Evolutionary conservation across 2,888 invertebrate genomes (phyloP).

Genomic region (Branchipolynoe longqiensis): DNA sequence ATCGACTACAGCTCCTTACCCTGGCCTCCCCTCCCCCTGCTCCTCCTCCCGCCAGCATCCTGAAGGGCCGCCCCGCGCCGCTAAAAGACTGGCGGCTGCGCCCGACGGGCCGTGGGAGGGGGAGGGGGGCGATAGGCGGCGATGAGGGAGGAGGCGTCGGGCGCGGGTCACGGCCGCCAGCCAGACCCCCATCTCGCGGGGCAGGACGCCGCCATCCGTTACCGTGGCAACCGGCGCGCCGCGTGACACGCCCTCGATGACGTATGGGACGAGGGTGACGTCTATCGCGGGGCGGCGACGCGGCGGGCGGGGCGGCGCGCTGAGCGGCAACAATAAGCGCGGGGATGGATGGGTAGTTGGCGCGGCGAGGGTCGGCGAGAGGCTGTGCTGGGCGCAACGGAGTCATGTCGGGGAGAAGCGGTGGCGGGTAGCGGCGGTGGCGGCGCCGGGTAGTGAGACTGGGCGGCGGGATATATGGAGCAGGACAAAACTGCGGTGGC

Average conservation of each 20-base stretch:
- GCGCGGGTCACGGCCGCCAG: background rate
- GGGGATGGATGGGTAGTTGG: constrained; percentile 32
- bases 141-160: constrained; percentile 40
- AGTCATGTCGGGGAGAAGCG: background rate
- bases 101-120: background rate
- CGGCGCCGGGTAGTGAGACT: background rate
- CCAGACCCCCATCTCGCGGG: constrained; percentile 50
- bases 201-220: constrained; percentile 23
- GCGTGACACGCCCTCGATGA: constrained; percentile 41
- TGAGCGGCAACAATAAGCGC: constrained; percentile 38
- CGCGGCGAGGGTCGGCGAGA: too few species aligned
- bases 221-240: constrained; percentile 16
- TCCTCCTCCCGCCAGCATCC: too few species aligned
- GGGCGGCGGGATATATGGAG: background rate
- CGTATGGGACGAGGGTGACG: constrained; percentile 47
- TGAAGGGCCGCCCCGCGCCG: too few species aligned
- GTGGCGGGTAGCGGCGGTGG: background rate
- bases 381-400: too few species aligned
- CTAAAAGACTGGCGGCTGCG: background rate
- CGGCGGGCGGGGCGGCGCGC: constrained; percentile 8
- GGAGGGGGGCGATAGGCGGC: constrained; percentile 8
- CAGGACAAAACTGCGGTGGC: background rate
- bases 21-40: too few species aligned
- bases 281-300: constrained; percentile 27
- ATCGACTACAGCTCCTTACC: too few species aligned